A percentile compares a stretch with the other conserved stretches of the same genome.
phyloP scores from a whole-genome alignment of 1,140 invertebrate genomes.

The Muscidifurax raptorellus region DNA sequence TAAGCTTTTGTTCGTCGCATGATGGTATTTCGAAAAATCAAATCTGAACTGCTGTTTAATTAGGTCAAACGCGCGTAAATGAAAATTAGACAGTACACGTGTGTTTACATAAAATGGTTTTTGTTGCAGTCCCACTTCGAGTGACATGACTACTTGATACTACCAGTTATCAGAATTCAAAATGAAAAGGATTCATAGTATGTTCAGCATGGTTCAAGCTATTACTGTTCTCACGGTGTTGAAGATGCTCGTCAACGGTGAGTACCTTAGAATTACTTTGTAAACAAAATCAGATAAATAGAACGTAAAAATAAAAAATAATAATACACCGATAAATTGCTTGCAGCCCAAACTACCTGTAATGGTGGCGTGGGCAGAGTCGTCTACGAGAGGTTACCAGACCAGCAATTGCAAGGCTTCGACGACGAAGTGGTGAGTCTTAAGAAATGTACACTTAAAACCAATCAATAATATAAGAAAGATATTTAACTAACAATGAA shows the following conservation, averaged over 20 bases:
- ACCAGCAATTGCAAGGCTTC: conserved; percentile 91
- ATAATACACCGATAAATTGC: not conserved
- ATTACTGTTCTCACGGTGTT: conserved; percentile 89
- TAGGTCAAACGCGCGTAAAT: not conserved
- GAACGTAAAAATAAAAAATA: too few relatives aligned
- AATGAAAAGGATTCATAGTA: conserved; percentile 78
- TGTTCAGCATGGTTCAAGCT: conserved; percentile 86
- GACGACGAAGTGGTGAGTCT: conserved; percentile 88
- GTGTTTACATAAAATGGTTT: not conserved
- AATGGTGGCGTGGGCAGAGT: conserved; percentile 89
- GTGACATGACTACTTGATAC: conserved; percentile 71
- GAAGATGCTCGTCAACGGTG: conserved; percentile 88
- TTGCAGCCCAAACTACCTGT: conserved; percentile 89
- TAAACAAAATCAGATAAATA: conserved; percentile 16
- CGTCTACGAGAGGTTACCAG: conserved; percentile 90
- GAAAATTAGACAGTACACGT: not conserved
- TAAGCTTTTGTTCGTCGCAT: not conserved
- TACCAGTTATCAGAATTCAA: conserved; percentile 70
- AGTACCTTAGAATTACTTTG: conserved; percentile 58
- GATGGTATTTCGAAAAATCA: not conserved
- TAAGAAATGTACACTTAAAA: not conserved
- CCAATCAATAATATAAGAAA: not conserved
- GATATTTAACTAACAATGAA: not conserved
- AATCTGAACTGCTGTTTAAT: not conserved
- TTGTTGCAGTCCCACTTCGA: conserved; percentile 52